phyloP scores from a whole-genome alignment of 1,140 invertebrate species.

The Zaprionus inermis region DNA sequence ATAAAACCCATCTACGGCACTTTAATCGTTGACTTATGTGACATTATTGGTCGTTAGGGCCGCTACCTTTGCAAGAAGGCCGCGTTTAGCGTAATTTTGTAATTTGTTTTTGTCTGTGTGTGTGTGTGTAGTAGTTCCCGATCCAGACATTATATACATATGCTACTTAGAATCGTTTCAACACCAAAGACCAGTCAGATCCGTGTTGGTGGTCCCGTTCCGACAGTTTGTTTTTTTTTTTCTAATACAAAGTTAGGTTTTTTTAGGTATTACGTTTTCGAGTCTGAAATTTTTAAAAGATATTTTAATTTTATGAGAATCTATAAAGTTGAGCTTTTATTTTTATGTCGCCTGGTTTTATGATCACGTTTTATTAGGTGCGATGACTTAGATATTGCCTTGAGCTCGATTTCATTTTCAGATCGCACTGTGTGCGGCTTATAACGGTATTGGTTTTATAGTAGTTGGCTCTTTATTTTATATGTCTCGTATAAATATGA shows the following conservation, averaged over 20 bases:
- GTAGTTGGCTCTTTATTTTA: constrained; percentile 46
- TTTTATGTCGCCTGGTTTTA: constrained; percentile 64
- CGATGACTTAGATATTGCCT: constrained; percentile 81
- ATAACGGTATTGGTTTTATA: constrained; percentile 68
- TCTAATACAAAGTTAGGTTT: neutral
- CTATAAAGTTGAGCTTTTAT: constrained; percentile 65
- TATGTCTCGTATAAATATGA: constrained; percentile 53
- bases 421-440: constrained; percentile 28
- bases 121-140: constrained; percentile 11
- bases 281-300: constrained; percentile 57
- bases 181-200: constrained; percentile 15
- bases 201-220: constrained; percentile 57
- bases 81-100: constrained; percentile 76
- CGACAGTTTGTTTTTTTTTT: neutral
- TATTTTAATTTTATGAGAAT: constrained; percentile 58
- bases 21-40: constrained; percentile 78
- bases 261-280: constrained; percentile 7
- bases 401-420: constrained; percentile 62
- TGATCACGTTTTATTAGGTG: constrained; percentile 75
- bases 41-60: constrained; percentile 77
- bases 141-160: constrained; percentile 53
- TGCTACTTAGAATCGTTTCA: constrained; percentile 67
- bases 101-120: constrained; percentile 62
- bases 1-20: constrained; percentile 57
- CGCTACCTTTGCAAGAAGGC: constrained; percentile 53